Conservation (phyloP, 2,113 vertebrate species). For the Syngnathoides biaculeatus region DNA sequence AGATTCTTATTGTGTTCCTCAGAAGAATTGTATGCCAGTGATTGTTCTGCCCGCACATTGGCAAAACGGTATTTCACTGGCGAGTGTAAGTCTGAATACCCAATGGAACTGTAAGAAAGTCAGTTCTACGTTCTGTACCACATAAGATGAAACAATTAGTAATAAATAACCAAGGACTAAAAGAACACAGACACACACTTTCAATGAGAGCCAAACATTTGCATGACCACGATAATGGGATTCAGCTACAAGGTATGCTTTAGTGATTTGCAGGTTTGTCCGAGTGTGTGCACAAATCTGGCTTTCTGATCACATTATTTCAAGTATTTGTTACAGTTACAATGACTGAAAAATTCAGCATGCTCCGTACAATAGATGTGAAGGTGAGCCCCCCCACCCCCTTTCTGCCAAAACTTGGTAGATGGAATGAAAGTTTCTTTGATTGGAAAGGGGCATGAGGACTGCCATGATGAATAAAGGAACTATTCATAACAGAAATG, state of each 20-base stretch:
- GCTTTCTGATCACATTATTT: background rate
- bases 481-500: conserved; percentile 46
- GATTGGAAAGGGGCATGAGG: conserved; percentile 24
- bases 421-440: conserved; percentile 12
- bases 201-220: conserved; percentile 2
- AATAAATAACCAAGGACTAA: background rate
- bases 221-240: conserved; percentile 39
- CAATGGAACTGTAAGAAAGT: background rate
- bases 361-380: background rate
- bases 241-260: conserved; percentile 6
- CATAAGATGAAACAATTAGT: background rate
- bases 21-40: too few relatives aligned
- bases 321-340: conserved; percentile 2
- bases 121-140: background rate
- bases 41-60: too few relatives aligned
- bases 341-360: background rate
- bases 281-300: background rate
- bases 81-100: background rate
- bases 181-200: background rate
- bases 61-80: too few relatives aligned
- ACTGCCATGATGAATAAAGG: conserved; percentile 51
- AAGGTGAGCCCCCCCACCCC: background rate
- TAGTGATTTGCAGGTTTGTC: conserved; percentile 9
- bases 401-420: conserved; percentile 14
- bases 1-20: too few relatives aligned